These are phyloP conservation scores for Sycophaga agraensis DNA, from an alignment of 1,140 invertebrate species.

Conservation along the genomic window DNA sequence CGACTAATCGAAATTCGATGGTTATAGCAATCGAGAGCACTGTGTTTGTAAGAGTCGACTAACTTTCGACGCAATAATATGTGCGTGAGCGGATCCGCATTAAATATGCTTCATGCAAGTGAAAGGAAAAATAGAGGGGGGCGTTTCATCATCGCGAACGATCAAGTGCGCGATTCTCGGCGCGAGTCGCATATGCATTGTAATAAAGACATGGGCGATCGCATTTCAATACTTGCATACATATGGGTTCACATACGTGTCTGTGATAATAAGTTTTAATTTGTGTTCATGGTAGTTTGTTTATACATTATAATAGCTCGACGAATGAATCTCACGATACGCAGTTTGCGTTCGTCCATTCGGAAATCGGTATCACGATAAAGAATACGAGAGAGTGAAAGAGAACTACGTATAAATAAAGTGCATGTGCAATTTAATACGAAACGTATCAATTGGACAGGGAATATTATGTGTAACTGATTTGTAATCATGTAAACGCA, in stretches of 20 bases:
- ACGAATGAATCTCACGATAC: neutral
- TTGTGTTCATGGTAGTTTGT: slow-evolving; percentile 29
- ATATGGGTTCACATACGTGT: slow-evolving; percentile 31
- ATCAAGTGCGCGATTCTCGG: too few species aligned
- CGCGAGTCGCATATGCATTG: neutral
- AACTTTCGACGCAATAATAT: neutral
- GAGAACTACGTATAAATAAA: too few species aligned
- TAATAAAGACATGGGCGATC: slow-evolving; percentile 9
- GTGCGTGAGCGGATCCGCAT: neutral
- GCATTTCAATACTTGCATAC: slow-evolving; percentile 15
- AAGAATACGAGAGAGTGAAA: too few species aligned
- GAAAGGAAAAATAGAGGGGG: neutral
- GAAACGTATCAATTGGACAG: too few species aligned
- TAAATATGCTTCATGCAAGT: neutral
- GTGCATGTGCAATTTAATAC: too few species aligned
- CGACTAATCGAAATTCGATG: too few species aligned
- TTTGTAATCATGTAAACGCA: too few species aligned
- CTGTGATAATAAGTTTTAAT: slow-evolving; percentile 36
- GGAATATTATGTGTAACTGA: too few species aligned
- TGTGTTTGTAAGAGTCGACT: neutral
- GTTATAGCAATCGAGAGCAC: too few species aligned
- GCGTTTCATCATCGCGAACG: slow-evolving; percentile 16
- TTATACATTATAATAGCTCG: too few species aligned
- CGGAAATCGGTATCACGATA: too few species aligned
- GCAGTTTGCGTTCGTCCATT: too few species aligned